These are phyloP conservation scores for Labrus mixtus DNA, from an alignment of 2,113 vertebrate genomes.

Conservation along the genomic window DNA sequence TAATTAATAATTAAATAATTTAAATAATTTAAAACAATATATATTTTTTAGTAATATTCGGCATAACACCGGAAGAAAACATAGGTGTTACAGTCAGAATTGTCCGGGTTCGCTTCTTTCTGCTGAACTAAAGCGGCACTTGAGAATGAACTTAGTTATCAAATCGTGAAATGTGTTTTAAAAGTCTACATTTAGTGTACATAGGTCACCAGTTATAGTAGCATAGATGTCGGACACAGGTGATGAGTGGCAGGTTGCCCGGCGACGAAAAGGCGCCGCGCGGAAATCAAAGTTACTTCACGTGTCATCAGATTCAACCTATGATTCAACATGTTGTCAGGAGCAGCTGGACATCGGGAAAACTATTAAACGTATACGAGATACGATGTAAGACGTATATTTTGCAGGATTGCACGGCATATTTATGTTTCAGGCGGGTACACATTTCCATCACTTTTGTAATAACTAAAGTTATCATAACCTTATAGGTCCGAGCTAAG, in stretches of 20 bases:
- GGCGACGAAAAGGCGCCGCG: conserved; percentile 72
- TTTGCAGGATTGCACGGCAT: neutral
- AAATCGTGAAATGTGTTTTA: neutral
- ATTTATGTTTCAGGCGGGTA: neutral
- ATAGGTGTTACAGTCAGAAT: conserved; percentile 44
- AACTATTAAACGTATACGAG: conserved; percentile 65
- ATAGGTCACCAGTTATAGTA: neutral
- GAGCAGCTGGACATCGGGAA: conserved; percentile 61
- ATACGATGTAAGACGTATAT: conserved; percentile 72
- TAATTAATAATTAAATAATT: too few species aligned
- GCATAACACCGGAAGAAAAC: conserved; percentile 56
- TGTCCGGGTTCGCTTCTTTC: neutral
- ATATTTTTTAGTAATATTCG: neutral
- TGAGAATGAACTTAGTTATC: neutral
- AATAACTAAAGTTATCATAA: neutral
- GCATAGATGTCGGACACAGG: conserved; percentile 62
- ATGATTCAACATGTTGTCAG: conserved; percentile 5
- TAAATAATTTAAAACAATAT: too few species aligned
- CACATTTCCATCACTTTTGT: neutral
- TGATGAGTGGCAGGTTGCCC: conserved; percentile 78
- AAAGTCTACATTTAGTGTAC: neutral
- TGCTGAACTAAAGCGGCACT: accelerated
- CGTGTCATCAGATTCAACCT: neutral
- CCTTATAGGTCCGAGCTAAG: conserved; percentile 83
- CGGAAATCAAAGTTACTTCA: conserved; percentile 40